These are phyloP conservation scores for Allygus modestus DNA, from an alignment of 2,888 invertebrate genomes.

Conservation along the genomic window DNA sequence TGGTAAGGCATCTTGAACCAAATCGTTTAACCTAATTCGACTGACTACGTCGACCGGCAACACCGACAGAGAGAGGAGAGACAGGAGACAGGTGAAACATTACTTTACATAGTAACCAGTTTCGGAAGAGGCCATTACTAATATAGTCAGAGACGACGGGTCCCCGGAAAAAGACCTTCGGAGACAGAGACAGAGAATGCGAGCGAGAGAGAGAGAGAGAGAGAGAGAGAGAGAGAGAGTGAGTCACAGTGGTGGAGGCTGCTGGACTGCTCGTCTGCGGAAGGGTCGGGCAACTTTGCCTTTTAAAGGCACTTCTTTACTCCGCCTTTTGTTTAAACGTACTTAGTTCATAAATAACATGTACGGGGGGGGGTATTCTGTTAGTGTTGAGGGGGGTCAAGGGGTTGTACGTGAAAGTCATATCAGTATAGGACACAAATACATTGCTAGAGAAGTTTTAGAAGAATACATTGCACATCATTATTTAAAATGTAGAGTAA, in stretches of 20 bases:
- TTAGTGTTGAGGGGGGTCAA: too few relatives aligned
- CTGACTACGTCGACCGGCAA: too few relatives aligned
- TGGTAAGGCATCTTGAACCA: too few relatives aligned
- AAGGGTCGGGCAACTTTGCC: neutral
- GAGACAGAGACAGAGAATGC: conserved; percentile 13
- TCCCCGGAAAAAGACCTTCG: conserved; percentile 19
- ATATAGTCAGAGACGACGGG: conserved; percentile 2
- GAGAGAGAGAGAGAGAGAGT: neutral
- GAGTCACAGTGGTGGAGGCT: conserved; percentile 8
- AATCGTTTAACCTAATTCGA: too few relatives aligned
- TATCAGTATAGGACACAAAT: too few relatives aligned
- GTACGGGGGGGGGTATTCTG: too few relatives aligned
- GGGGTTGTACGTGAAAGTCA: too few relatives aligned
- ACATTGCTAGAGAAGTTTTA: too few relatives aligned
- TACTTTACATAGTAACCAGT: conserved; percentile 17
- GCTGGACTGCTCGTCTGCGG: neutral
- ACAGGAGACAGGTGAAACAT: neutral
- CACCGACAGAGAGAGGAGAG: too few relatives aligned
- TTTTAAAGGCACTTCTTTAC: neutral
- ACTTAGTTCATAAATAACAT: too few relatives aligned
- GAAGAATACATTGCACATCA: too few relatives aligned
- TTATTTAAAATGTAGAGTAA: too few relatives aligned
- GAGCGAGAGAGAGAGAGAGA: neutral
- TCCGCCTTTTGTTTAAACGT: neutral
- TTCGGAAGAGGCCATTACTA: neutral